Base-by-base conservation (phyloP, 2,888 invertebrate genomes). In the Acleris literana region DNA sequence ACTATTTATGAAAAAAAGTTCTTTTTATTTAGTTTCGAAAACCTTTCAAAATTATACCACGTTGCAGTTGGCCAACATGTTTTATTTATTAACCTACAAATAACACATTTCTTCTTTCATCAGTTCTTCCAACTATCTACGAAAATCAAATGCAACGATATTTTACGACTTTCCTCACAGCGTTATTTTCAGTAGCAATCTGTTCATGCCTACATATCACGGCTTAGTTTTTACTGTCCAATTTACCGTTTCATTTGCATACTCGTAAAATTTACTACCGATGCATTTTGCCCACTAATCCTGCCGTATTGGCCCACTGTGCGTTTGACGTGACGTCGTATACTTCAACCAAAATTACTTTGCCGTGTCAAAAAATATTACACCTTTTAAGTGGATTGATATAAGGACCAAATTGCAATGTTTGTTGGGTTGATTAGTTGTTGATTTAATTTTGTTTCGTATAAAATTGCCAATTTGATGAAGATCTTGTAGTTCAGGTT, bases 211-310 rank as follows among this genome's bases (percentile, higher is more conserved):
- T 83, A 82, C 78, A 82, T 80, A 79, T 79, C 77, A 74, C 72
- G 81, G 86, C 79, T 87, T 81, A 85, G 79, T 81, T 83, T 89
- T 90, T 87, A 90, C 85, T 84, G 79, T 83, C 81, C 84, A 81
- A 84, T 85, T 81, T 81, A 76, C 76, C 78, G 76, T 81, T 78
- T 77, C 81, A 92, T 92, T 92, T 92, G 91, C 92, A 92, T 92
- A 90, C 82, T 82, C 89, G 85, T 92, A 92, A 92, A 92, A 79
- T 87, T 90, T 88, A 90, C 87, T 82, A 84, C 87, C 85, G 83
- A 88, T 87, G 89, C 89, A 87, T 90, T 89, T 87, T 83, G 84
- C 80, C 80, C 80, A 82, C 79, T 89, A 89, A 91, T 87, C 87
- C 85, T 65, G 70, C 69, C 77, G 71, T 79, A 83, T 82, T 81